Evolutionary conservation across 92 coral and sea anemone species (phyloP).

Genomic region (Zoanthus gigantus): DNA sequence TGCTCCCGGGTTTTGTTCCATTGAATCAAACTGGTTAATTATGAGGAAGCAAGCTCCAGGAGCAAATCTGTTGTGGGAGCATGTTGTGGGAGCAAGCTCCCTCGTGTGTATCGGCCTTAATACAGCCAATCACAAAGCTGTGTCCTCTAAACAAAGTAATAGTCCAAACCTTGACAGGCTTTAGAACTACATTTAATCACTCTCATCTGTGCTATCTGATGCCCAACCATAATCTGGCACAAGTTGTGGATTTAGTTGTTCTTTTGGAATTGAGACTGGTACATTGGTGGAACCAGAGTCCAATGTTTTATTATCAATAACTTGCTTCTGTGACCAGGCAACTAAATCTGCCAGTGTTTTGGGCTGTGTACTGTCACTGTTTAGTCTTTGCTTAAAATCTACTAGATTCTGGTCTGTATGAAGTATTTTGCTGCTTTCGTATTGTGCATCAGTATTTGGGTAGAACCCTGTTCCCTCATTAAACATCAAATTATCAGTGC

Average conservation of each 20-base stretch:
- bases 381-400: neutral
- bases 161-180: too few species aligned
- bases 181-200: neutral
- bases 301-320: neutral
- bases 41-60: too few species aligned
- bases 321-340: constrained; percentile 87
- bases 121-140: too few species aligned
- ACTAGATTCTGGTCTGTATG: neutral
- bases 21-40: too few species aligned
- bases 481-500: neutral
- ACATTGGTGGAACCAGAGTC: neutral
- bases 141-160: too few species aligned
- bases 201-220: constrained; percentile 73
- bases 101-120: too few species aligned
- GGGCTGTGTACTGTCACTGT: constrained; percentile 61
- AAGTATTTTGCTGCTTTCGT: constrained; percentile 4
- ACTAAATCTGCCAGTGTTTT: constrained; percentile 82
- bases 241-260: constrained; percentile 46
- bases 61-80: too few species aligned
- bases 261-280: neutral
- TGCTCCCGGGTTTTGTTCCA: too few species aligned
- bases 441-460: constrained; percentile 83
- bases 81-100: too few species aligned
- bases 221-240: constrained; percentile 83
- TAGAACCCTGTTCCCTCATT: constrained; percentile 73